These are phyloP conservation scores for Beris morrisii DNA, from an alignment of 2,888 invertebrate species.

Conservation along the genomic window DNA sequence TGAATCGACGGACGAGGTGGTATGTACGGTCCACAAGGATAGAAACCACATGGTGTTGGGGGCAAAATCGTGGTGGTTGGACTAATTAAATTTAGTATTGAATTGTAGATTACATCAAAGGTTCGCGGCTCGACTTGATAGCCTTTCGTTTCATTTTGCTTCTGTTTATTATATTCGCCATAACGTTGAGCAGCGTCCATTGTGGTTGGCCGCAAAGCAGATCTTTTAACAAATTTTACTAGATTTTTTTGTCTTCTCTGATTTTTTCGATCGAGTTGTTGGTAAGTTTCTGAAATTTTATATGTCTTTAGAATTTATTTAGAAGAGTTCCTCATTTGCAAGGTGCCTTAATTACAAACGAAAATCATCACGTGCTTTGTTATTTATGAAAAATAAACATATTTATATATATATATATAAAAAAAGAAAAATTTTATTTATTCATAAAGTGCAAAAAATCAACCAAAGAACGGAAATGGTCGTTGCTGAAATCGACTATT, in stretches of 20 bases:
- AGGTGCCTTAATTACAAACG: too few relatives aligned
- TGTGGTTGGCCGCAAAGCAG: too few relatives aligned
- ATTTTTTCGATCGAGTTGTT: too few relatives aligned
- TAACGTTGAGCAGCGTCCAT: too few relatives aligned
- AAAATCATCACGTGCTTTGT: not conserved
- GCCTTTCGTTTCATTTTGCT: not conserved
- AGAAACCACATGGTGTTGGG: not conserved
- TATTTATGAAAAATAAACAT: not conserved
- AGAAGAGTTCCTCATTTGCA: too few relatives aligned
- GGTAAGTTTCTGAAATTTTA: too few relatives aligned
- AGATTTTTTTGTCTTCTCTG: too few relatives aligned
- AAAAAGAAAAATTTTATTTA: too few relatives aligned
- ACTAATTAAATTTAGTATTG: not conserved
- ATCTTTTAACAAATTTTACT: too few relatives aligned
- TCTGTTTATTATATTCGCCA: not conserved
- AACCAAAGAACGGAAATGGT: not conserved
- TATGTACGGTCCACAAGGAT: slow-evolving; percentile 1
- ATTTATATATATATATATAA: too few relatives aligned
- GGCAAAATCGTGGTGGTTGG: not conserved
- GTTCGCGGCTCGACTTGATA: slow-evolving; percentile 11
- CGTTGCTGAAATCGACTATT: not conserved
- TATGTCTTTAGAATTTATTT: too few relatives aligned
- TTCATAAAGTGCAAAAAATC: slow-evolving; percentile 35
- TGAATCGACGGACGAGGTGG: not conserved
- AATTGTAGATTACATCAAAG: slow-evolving; percentile 8